phyloP scores from a whole-genome alignment of 2,113 vertebrate species.

The Petromus typicus region DNA sequence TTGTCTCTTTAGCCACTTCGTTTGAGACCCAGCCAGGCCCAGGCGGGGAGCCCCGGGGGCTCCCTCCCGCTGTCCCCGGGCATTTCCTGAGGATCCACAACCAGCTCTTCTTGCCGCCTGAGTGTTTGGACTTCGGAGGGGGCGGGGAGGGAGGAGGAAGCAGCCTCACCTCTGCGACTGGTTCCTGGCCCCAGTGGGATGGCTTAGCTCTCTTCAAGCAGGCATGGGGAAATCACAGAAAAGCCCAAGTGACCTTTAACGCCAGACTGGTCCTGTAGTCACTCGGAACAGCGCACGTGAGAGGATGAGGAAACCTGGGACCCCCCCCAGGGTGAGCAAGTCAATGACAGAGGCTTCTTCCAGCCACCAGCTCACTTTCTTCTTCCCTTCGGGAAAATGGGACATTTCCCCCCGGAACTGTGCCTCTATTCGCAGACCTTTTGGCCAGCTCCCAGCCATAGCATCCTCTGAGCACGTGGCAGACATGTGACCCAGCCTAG shows the following conservation, averaged over 20 bases:
- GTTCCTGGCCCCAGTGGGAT: background rate
- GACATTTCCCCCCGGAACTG: background rate
- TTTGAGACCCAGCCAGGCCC: rapidly evolving
- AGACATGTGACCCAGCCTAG: background rate
- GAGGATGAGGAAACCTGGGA: too few relatives aligned
- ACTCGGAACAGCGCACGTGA: background rate
- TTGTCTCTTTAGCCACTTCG: background rate
- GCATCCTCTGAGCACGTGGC: background rate
- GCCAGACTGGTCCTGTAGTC: background rate
- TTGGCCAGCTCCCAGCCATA: background rate
- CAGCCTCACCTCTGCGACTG: background rate
- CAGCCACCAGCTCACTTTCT: background rate
- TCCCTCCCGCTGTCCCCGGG: background rate
- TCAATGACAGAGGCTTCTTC: background rate
- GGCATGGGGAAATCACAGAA: background rate
- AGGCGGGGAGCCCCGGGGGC: background rate
- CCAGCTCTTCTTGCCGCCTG: background rate
- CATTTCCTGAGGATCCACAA: slow-evolving; percentile 46
- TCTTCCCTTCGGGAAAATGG: background rate
- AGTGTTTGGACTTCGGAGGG: background rate
- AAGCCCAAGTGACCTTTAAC: background rate
- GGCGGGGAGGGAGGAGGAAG: background rate
- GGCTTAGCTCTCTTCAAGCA: background rate
- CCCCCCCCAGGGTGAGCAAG: background rate
- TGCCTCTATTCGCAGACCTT: background rate